phyloP scores from a whole-genome alignment of 2,113 vertebrate species.

The Balaeniceps rex region DNA sequence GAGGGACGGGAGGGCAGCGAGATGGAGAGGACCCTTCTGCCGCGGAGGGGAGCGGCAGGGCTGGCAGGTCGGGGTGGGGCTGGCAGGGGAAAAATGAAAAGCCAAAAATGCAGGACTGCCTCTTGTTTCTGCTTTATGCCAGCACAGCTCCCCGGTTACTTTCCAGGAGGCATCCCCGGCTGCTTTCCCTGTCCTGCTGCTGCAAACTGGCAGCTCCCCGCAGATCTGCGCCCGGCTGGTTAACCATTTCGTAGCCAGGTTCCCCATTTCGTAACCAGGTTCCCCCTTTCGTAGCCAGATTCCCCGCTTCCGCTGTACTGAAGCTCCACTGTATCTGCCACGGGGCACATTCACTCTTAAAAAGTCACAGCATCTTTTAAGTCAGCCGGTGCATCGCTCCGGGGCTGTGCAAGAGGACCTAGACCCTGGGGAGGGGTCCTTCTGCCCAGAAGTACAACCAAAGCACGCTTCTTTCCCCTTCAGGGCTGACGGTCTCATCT shows the following conservation, averaged over 20 bases:
- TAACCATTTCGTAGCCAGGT: not conserved
- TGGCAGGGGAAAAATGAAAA: not conserved
- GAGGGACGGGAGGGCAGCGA: not conserved
- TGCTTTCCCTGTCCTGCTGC: not conserved
- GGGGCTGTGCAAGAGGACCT: not conserved
- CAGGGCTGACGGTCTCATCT: not conserved
- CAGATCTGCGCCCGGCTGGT: not conserved
- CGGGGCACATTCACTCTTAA: not conserved
- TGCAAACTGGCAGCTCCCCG: not conserved
- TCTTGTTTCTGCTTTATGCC: not conserved
- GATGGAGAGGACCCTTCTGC: not conserved
- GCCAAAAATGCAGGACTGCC: not conserved
- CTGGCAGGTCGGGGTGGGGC: rapidly evolving
- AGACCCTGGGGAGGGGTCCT: rapidly evolving
- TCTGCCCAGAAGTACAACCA: not conserved
- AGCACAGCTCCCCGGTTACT: rapidly evolving
- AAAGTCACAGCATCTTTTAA: too few species aligned
- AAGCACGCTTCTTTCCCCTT: rapidly evolving
- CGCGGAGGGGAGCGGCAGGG: not conserved
- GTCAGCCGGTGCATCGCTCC: rapidly evolving
- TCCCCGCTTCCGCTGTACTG: rapidly evolving
- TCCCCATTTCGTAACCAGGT: not conserved
- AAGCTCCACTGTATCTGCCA: not conserved
- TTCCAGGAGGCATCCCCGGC: rapidly evolving
- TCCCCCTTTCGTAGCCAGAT: not conserved